Base-by-base conservation (phyloP, 2,888 invertebrate species). In the Lamellibrachia satsuma region DNA sequence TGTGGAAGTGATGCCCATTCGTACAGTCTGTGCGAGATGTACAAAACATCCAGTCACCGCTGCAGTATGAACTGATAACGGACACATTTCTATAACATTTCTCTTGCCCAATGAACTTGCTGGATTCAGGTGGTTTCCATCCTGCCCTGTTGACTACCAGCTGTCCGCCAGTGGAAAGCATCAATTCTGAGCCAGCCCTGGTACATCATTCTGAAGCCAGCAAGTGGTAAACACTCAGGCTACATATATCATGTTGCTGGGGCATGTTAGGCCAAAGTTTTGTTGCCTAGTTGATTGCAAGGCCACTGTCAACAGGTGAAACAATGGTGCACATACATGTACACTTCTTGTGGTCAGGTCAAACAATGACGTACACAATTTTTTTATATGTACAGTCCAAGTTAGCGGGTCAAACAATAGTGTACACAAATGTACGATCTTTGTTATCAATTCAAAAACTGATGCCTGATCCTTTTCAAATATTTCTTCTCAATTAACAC, bases 181-280 rank as follows among this genome's bases (percentile, higher is more conserved):
- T 75, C 75, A 15, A 75, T 75, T 75, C 75, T 75, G 75, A 75
- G 75, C 3, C 2, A 6, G 22, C 3, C 75, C 75, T 39, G n/a
- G 6, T 15, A 22, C 22, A 22, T n/a, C 75, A 75, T 15, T 15
- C 22, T 15, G 6, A 75, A 75, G 75, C 75, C 39, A 75, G 22
- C 75, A 15, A 15, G 75, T 75, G 75, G 75, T 75, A 75, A 75
- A 75, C 75, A 75, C 55, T 3, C 22, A 15, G 6, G 75, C 22
- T 22, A 75, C 75, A 75, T 75, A 75, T 15, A 75, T 75, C 75
- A 75, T 22, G 22, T 15, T n/a, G 22, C 75, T 22, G 22, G 75
- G 60, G 60, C 60, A 75, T 75, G 60, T 75, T 75, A 75, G 60
- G 60, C 60, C 60, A 75, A 75, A 75, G 60, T 75, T 75, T 75